Percentiles rank a stretch among this genome's conserved stretches.
Conservation (phyloP, 2,797 vertebrate genomes). For the Characodon lateralis region DNA sequence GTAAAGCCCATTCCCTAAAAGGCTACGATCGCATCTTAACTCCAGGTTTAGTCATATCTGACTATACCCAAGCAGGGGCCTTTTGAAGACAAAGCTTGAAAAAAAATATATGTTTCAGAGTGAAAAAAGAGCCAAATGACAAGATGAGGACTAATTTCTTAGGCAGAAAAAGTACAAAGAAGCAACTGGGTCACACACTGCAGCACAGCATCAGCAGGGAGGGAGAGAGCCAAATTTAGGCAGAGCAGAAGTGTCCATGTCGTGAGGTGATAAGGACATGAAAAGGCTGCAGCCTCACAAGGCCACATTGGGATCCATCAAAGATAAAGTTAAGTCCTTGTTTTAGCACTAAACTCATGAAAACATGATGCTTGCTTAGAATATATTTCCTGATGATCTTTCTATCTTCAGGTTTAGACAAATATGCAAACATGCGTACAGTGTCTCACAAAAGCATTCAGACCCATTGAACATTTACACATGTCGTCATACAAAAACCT, state of each 20-base stretch:
- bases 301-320: constrained; percentile 34
- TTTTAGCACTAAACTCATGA: not conserved
- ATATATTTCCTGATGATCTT: not conserved
- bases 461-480: not conserved
- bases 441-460: not conserved
- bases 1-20: not conserved
- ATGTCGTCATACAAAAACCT: not conserved
- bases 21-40: constrained; percentile 25
- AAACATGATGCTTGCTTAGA: not conserved
- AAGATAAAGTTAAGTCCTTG: constrained; percentile 6
- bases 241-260: constrained; percentile 63
- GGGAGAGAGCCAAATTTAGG: constrained; percentile 59
- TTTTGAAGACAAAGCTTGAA: constrained; percentile 34
- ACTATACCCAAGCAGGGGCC: constrained; percentile 31
- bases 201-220: constrained; percentile 50
- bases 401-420: not conserved
- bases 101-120: constrained; percentile 57
- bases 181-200: constrained; percentile 68
- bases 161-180: constrained; percentile 53
- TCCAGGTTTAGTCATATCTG: constrained; percentile 31
- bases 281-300: constrained; percentile 24
- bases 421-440: not conserved
- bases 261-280: constrained; percentile 68
- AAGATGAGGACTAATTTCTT: constrained; percentile 63
- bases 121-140: constrained; percentile 58